Conservation (phyloP, 64 coral and sea anemone species). For the Montipora cactus region DNA sequence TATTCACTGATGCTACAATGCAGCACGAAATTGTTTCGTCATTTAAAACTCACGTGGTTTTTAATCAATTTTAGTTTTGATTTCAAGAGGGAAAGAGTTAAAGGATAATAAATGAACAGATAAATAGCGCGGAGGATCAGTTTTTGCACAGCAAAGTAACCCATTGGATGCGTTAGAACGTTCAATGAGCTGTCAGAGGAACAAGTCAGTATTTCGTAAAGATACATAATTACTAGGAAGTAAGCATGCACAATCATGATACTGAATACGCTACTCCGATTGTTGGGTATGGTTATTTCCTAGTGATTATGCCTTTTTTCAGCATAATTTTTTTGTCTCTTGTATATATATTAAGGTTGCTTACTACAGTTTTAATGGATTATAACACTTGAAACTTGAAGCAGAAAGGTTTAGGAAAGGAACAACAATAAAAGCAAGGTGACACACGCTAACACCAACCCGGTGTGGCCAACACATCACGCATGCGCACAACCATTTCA, state of each 20-base stretch:
- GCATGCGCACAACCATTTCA: too few species aligned
- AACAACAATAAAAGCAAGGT: not conserved
- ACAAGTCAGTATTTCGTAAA: not conserved
- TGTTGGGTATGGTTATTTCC: not conserved
- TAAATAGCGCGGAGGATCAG: not conserved
- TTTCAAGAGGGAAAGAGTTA: not conserved
- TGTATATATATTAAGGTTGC: too few species aligned
- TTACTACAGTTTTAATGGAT: too few species aligned
- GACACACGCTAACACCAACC: too few species aligned
- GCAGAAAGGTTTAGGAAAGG: too few species aligned
- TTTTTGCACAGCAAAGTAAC: not conserved
- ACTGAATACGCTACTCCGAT: too few species aligned
- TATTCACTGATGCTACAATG: not conserved
- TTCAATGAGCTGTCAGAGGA: not conserved
- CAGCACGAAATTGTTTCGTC: not conserved
- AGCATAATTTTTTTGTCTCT: not conserved
- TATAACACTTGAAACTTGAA: not conserved
- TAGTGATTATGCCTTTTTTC: not conserved
- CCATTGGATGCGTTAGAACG: too few species aligned
- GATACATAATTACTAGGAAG: too few species aligned
- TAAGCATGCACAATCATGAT: too few species aligned
- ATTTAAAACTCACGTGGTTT: too few species aligned
- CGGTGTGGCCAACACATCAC: too few species aligned
- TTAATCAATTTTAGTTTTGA: not conserved
- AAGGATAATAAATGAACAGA: not conserved